phyloP scores from a whole-genome alignment of 2,888 invertebrate species.

The Himalopsyche japonica region DNA sequence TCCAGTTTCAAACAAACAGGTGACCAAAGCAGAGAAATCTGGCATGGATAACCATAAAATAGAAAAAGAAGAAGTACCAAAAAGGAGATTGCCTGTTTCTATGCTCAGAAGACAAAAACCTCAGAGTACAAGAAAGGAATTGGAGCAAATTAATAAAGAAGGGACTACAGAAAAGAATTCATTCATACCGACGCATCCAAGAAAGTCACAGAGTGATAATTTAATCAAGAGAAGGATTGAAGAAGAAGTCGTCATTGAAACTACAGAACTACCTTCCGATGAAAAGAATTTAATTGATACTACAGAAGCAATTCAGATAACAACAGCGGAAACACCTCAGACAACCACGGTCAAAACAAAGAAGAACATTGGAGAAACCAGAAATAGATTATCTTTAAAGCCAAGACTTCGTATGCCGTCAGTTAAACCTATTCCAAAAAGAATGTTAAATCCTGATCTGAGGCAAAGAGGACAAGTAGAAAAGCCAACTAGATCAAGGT shows the following conservation, averaged over 20 bases:
- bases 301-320: constrained; percentile 35
- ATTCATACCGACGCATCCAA: constrained; percentile 42
- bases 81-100: constrained; percentile 21
- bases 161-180: constrained; percentile 29
- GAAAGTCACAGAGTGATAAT: constrained; percentile 42
- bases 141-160: constrained; percentile 39
- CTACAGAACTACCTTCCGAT: constrained; percentile 37
- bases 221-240: constrained; percentile 20
- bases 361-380: constrained; percentile 11
- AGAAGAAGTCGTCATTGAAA: constrained; percentile 4
- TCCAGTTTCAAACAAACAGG: constrained; percentile 23
- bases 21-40: neutral
- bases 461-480: neutral
- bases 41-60: neutral
- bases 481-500: neutral
- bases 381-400: constrained; percentile 34
- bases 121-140: constrained; percentile 39
- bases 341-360: constrained; percentile 39
- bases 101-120: constrained; percentile 30
- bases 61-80: neutral
- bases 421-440: constrained; percentile 29
- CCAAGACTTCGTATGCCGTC: constrained; percentile 37
- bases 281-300: constrained; percentile 30
- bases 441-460: constrained; percentile 26
- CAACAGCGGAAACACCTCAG: constrained; percentile 42